Conservation (phyloP, 1,140 invertebrate species). For the Eupristina koningsbergeri region DNA sequence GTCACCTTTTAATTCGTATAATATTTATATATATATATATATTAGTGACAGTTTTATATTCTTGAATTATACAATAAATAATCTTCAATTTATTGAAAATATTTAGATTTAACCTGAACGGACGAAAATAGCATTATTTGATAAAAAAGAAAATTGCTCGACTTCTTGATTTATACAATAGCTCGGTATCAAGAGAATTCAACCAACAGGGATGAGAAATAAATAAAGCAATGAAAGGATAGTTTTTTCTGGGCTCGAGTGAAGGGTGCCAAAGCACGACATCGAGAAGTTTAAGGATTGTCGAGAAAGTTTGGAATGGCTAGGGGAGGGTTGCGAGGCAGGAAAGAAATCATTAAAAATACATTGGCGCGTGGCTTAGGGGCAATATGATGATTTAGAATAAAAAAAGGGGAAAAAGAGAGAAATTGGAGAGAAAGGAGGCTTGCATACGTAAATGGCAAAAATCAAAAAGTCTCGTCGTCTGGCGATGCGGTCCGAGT, state of each 20-base stretch:
- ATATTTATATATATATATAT: too few relatives aligned
- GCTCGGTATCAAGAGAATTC: background rate
- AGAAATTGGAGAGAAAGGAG: too few relatives aligned
- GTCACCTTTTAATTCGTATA: too few relatives aligned
- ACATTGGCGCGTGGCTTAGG: background rate
- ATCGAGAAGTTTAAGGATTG: background rate
- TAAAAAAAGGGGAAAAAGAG: background rate
- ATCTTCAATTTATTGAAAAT: background rate
- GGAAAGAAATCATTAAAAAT: conserved; percentile 33
- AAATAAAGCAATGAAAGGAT: background rate
- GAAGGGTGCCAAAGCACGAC: background rate
- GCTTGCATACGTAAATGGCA: background rate
- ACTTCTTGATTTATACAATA: background rate
- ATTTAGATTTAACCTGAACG: too few relatives aligned
- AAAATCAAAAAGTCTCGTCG: conserved; percentile 1
- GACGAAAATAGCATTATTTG: background rate
- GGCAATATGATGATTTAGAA: background rate
- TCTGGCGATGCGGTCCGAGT: background rate
- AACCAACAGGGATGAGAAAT: background rate
- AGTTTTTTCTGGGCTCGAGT: background rate
- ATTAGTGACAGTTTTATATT: too few relatives aligned
- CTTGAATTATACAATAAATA: background rate
- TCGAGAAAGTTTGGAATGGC: conserved; percentile 8
- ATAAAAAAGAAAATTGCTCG: background rate
- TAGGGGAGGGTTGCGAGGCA: background rate